phyloP scores from a whole-genome alignment of 2,888 invertebrate genomes.

The Drosophila monieri region DNA sequence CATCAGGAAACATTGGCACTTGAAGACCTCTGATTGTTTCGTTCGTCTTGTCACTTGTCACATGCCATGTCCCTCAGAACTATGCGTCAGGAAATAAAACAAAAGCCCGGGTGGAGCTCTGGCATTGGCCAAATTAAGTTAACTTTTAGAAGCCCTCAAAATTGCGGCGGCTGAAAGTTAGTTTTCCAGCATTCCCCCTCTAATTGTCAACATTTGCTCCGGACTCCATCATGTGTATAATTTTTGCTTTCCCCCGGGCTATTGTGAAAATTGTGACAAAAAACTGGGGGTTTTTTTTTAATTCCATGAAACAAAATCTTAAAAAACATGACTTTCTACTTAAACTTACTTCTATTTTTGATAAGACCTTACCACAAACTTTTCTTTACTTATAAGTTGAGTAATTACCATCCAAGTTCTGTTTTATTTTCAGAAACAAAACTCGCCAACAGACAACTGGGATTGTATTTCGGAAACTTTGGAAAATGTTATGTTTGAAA shows the following conservation, averaged over 20 bases:
- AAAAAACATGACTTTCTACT: neutral
- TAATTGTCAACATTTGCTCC: neutral
- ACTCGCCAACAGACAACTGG: neutral
- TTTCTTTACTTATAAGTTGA: neutral
- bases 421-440: neutral
- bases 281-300: neutral
- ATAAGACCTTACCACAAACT: neutral
- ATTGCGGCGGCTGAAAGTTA: conserved; percentile 10
- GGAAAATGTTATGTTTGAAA: neutral
- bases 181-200: conserved; percentile 3
- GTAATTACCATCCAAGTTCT: neutral
- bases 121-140: conserved; percentile 25
- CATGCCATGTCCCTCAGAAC: conserved; percentile 4
- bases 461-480: neutral
- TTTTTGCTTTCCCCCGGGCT: neutral
- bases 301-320: neutral
- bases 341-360: neutral
- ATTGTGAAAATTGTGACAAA: neutral
- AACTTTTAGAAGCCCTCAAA: conserved; percentile 19
- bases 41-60: conserved; percentile 14
- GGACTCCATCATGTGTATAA: neutral
- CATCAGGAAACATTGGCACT: neutral
- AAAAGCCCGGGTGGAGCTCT: conserved; percentile 6
- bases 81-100: conserved; percentile 8
- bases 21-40: conserved; percentile 6